Evolutionary conservation across 2,888 invertebrate genomes (phyloP).

Genomic region (Gerris lacustris): DNA sequence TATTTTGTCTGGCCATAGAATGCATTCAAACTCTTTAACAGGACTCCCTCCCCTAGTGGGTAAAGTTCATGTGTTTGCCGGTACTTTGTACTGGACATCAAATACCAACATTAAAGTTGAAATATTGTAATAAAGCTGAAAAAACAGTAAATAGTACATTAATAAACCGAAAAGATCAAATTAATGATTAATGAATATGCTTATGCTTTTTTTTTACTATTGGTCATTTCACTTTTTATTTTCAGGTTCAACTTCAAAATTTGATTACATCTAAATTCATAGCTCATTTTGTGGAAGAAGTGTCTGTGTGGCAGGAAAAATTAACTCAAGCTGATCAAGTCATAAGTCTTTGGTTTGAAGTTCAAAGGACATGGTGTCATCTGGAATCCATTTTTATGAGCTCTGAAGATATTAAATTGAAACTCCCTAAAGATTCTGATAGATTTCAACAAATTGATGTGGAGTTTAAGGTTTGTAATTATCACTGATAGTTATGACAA

Average conservation of each 20-base stretch:
- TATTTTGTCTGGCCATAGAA: too few relatives aligned
- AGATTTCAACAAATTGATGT: constrained; percentile 82
- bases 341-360: constrained; percentile 85
- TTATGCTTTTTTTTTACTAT: too few relatives aligned
- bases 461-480: constrained; percentile 61
- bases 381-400: constrained; percentile 96
- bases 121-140: too few relatives aligned
- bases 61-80: too few relatives aligned
- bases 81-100: too few relatives aligned
- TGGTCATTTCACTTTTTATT: constrained; percentile 6
- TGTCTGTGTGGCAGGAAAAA: constrained; percentile 87
- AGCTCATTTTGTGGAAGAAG: constrained; percentile 87
- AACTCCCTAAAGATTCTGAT: constrained; percentile 84
- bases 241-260: constrained; percentile 82
- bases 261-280: constrained; percentile 94
- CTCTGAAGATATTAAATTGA: constrained; percentile 89
- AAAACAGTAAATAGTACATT: too few relatives aligned
- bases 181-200: too few relatives aligned
- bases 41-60: too few relatives aligned
- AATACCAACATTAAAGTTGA: too few relatives aligned
- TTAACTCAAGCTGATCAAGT: constrained; percentile 88
- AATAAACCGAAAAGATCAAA: too few relatives aligned
- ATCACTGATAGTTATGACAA: background rate
- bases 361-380: constrained; percentile 94
- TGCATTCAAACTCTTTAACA: too few relatives aligned